Base-by-base conservation (phyloP, 2,797 vertebrate genomes). In the Peromyscus nudipes region DNA sequence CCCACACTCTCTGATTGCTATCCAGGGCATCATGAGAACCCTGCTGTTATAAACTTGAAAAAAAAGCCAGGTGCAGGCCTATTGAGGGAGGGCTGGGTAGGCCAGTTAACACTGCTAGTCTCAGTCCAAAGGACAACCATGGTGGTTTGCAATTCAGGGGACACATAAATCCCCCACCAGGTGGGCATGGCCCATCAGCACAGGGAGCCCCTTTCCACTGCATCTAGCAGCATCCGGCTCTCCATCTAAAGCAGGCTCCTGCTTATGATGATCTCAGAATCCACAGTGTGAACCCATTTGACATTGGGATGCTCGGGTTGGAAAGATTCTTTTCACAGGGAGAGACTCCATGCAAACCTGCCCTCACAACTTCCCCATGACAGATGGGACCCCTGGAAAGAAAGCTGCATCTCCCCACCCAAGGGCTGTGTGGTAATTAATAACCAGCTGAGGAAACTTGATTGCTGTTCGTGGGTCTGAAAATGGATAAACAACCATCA, bases 341-440 rank as follows among this genome's bases (percentile, higher is more conserved):
- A 93, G 60, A 86, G 27, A 9, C 1, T 3, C 29, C 0, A n/a
- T 0, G n/a, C 21, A 1, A 73, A 29, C 64, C 49, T 11, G 76
- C 37, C 88, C 71, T 43, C 1, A 0, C 37, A 0, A 4, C 92
- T 37, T 60, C 79, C 87, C 83, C 2, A 1, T 1, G 60, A 92
- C 97, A 96, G 95, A 93, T 93, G 96, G 96, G 67, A 8, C 60
- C 83, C 89, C 75, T 31, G 89, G 76, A 92, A 93, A 79, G 55
- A 23, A 40, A 64, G 64, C 71, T 16, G 0, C 25, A 1, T 29
- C 23, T 6, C 75, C 31, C 52, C 23, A 13, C n/a, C 75, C 0
- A 6, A 43, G 64, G 34, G 69, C 16, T 0, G 49, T 7, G 0
- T 6, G 57, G 96, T 86, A 94, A 94, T 96, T 91, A 81, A 91